These are phyloP conservation scores for Ophiothrix spiculata DNA, from an alignment of 35 echinoderm and acorn worm species.

Conservation along the genomic window DNA sequence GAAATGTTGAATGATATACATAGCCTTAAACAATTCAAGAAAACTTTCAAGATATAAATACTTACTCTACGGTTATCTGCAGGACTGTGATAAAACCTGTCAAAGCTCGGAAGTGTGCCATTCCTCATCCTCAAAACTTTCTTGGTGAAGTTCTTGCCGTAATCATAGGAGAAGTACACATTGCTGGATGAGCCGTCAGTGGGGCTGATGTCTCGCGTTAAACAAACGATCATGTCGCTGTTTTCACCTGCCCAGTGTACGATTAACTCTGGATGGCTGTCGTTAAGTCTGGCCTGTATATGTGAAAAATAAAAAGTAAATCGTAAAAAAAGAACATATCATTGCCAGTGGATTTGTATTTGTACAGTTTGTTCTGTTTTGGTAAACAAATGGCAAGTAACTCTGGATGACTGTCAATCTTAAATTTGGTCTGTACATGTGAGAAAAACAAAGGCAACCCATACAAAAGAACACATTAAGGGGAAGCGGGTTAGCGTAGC, in stretches of 20 bases:
- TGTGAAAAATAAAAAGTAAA: not conserved
- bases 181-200: constrained; percentile 21
- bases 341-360: not conserved
- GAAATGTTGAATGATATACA: too few species aligned
- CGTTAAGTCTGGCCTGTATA: constrained; percentile 65
- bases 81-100: constrained; percentile 77
- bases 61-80: constrained; percentile 71
- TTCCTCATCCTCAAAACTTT: constrained; percentile 17
- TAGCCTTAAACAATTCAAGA: too few species aligned
- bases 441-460: not conserved
- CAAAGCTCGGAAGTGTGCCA: constrained; percentile 14
- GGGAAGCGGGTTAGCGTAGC: too few species aligned
- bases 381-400: too few species aligned
- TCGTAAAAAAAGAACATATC: not conserved
- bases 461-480: not conserved
- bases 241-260: constrained; percentile 82
- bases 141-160: constrained; percentile 58
- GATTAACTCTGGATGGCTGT: constrained; percentile 76
- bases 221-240: constrained; percentile 69
- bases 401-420: too few species aligned
- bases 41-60: too few species aligned
- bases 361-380: not conserved
- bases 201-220: constrained; percentile 65
- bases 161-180: constrained; percentile 69
- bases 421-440: not conserved